Evolutionary conservation across 2,888 invertebrate species (phyloP).

Genomic region (Leucoma salicis): DNA sequence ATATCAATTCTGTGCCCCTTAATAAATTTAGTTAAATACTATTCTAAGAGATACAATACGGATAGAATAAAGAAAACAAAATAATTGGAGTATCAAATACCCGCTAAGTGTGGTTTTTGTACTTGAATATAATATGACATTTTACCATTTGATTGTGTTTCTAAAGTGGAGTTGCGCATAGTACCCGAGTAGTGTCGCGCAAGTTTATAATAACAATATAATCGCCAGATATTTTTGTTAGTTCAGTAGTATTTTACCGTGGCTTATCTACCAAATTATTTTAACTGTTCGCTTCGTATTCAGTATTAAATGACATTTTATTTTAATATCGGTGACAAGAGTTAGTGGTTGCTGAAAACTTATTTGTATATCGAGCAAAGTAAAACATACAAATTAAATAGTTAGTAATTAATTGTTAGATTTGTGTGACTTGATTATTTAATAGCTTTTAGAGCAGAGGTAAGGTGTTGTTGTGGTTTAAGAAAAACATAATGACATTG

Average conservation of each 20-base stretch:
- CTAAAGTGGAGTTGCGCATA: constrained; percentile 51
- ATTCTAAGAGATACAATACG: constrained; percentile 81
- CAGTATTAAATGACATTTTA: constrained; percentile 76
- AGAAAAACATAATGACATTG: constrained; percentile 81
- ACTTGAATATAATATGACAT: constrained; percentile 47
- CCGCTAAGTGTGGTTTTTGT: constrained; percentile 77
- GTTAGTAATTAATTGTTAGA: constrained; percentile 82
- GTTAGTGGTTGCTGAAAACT: constrained; percentile 62
- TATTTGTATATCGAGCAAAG: constrained; percentile 81
- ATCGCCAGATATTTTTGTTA: constrained; percentile 56
- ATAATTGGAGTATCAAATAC: constrained; percentile 79
- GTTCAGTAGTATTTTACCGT: constrained; percentile 59
- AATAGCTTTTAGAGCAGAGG: constrained; percentile 79
- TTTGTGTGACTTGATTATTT: constrained; percentile 82
- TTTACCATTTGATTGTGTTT: constrained; percentile 60
- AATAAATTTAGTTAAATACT: constrained; percentile 82
- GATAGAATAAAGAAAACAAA: constrained; percentile 74
- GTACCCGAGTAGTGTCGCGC: constrained; percentile 73
- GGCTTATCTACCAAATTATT: constrained; percentile 79
- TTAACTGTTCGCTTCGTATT: constrained; percentile 73
- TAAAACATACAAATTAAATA: constrained; percentile 78
- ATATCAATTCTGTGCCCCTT: constrained; percentile 91
- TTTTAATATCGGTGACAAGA: constrained; percentile 58
- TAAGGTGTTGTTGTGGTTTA: constrained; percentile 82
- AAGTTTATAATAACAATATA: constrained; percentile 61